phyloP scores from a whole-genome alignment of 2,797 vertebrate genomes.

The Mormyrus hasselquistii region DNA sequence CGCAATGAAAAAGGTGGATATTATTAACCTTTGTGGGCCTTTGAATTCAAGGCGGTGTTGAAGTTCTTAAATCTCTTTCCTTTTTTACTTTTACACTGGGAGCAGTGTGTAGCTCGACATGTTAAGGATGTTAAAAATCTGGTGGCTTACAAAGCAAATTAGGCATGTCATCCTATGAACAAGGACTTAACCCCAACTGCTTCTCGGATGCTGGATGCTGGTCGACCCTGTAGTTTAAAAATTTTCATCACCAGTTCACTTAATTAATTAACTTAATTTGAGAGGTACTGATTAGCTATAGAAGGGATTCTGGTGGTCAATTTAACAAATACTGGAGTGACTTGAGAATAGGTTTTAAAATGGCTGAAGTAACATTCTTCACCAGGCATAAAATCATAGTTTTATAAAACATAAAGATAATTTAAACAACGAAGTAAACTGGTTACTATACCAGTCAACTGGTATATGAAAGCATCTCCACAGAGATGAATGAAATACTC shows the following conservation, averaged over 20 bases:
- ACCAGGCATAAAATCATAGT: background rate
- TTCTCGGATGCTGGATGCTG: background rate
- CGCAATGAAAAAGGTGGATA: background rate
- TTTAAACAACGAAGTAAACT: background rate
- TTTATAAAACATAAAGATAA: background rate
- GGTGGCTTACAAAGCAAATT: background rate
- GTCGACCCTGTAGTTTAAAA: background rate
- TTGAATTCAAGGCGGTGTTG: background rate
- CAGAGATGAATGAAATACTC: background rate
- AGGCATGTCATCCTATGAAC: background rate
- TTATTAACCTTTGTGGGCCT: background rate
- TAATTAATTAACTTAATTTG: background rate
- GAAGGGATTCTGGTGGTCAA: background rate
- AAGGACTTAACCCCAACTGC: background rate
- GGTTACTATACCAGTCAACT: no score
- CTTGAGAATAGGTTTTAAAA: background rate
- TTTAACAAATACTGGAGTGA: background rate
- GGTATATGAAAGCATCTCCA: background rate
- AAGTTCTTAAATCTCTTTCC: background rate
- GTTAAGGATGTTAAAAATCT: background rate
- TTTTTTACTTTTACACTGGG: background rate
- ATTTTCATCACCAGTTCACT: background rate
- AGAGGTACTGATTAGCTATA: background rate
- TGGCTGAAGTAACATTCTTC: background rate
- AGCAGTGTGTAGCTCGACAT: background rate